Conservation (phyloP, 1,140 invertebrate genomes). For the Araneus ventricosus region DNA sequence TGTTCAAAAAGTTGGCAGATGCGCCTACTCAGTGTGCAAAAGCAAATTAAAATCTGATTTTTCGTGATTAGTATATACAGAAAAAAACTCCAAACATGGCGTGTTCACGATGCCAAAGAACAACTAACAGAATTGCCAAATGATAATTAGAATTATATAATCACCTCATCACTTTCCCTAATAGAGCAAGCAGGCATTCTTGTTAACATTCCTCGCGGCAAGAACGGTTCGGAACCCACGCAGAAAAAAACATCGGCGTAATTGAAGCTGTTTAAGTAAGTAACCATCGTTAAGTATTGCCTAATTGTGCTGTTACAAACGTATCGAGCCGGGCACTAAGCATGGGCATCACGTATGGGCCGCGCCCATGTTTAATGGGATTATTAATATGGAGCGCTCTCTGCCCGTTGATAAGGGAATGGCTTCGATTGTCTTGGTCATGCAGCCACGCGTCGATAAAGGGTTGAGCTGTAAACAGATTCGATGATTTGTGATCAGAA, state of each 20-base stretch:
- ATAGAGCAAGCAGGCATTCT: not conserved
- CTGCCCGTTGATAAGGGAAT: not conserved
- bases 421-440: slow-evolving; percentile 31
- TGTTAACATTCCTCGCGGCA: not conserved
- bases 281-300: slow-evolving; percentile 44
- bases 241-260: not conserved
- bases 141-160: not conserved
- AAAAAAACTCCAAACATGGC: too few relatives aligned
- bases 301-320: slow-evolving; percentile 49
- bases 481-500: not conserved
- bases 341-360: slow-evolving; percentile 15
- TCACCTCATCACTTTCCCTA: not conserved
- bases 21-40: too few relatives aligned
- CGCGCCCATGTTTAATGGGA: slow-evolving; percentile 56
- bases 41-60: too few relatives aligned
- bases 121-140: not conserved
- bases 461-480: not conserved
- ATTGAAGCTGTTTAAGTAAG: slow-evolving; percentile 51
- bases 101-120: too few relatives aligned
- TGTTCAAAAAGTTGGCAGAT: too few relatives aligned
- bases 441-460: not conserved
- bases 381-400: slow-evolving; percentile 43
- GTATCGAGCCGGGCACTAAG: not conserved
- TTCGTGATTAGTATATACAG: too few relatives aligned
- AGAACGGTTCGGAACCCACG: not conserved